Evolutionary conservation across 2,113 vertebrate species (phyloP).

Genomic region (Anseranas semipalmata): DNA sequence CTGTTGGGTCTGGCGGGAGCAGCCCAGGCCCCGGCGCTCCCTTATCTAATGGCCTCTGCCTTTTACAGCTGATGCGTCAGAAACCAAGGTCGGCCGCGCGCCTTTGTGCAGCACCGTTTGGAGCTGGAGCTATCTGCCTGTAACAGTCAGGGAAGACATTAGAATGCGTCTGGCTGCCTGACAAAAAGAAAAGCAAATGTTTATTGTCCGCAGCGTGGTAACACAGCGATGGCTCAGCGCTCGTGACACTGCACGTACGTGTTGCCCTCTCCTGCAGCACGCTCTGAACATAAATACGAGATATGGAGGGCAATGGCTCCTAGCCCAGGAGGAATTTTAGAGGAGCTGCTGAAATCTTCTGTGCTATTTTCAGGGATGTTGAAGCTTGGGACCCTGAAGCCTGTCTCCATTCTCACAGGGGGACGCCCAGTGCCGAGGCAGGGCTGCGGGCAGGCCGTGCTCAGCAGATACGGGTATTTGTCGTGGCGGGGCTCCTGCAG

Average conservation of each 20-base stretch:
- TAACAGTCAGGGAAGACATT: neutral
- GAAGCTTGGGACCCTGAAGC: neutral
- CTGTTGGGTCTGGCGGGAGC: neutral
- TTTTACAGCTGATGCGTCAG: neutral
- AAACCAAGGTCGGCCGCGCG: neutral
- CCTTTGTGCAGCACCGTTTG: neutral
- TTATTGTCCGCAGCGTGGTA: neutral
- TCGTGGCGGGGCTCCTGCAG: neutral
- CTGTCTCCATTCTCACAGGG: rapidly evolving
- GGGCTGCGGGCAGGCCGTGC: rapidly evolving
- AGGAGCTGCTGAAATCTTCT: neutral
- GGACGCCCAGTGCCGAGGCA: neutral
- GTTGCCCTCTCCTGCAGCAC: rapidly evolving
- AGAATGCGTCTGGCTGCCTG: neutral
- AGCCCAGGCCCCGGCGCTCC: neutral
- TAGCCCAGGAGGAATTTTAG: neutral
- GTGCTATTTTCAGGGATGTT: neutral
- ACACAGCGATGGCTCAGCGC: neutral
- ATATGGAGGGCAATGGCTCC: neutral
- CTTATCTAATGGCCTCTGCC: neutral
- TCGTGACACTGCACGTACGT: rapidly evolving
- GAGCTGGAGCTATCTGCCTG: neutral
- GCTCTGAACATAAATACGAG: neutral
- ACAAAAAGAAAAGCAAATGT: neutral
- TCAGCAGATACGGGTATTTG: neutral